Evolutionary conservation across 2,888 invertebrate genomes (phyloP).

Genomic region (Ochropacha duplaris): DNA sequence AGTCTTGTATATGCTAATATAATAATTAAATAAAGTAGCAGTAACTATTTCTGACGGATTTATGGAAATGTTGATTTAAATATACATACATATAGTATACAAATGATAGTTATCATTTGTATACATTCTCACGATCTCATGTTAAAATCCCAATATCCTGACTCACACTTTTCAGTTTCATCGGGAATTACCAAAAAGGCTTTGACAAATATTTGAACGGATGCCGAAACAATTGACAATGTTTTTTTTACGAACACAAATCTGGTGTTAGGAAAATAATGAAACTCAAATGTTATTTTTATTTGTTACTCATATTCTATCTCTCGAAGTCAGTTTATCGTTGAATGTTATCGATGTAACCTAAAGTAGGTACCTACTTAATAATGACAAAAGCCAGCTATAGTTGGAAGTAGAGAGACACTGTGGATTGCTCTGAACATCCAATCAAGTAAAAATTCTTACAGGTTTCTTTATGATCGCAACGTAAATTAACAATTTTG

Average conservation of each 20-base stretch:
- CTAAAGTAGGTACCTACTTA: background rate
- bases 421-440: too few species aligned
- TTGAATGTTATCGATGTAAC: too few species aligned
- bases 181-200: conserved; percentile 53
- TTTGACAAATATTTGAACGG: conserved; percentile 52
- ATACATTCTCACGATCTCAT: background rate
- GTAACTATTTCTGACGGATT: too few species aligned
- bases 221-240: conserved; percentile 40
- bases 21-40: too few species aligned
- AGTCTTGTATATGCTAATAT: too few species aligned
- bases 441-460: too few species aligned
- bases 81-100: background rate
- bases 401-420: too few species aligned
- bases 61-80: too few species aligned
- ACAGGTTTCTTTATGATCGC: too few species aligned
- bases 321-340: too few species aligned
- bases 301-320: background rate
- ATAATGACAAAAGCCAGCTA: background rate
- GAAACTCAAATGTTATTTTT: background rate
- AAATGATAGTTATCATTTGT: background rate
- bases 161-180: conserved; percentile 19
- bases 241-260: conserved; percentile 24
- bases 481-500: too few species aligned
- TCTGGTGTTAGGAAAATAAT: background rate
- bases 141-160: background rate